phyloP scores from a whole-genome alignment of 2,888 invertebrate species.

The Erebia aethiops region DNA sequence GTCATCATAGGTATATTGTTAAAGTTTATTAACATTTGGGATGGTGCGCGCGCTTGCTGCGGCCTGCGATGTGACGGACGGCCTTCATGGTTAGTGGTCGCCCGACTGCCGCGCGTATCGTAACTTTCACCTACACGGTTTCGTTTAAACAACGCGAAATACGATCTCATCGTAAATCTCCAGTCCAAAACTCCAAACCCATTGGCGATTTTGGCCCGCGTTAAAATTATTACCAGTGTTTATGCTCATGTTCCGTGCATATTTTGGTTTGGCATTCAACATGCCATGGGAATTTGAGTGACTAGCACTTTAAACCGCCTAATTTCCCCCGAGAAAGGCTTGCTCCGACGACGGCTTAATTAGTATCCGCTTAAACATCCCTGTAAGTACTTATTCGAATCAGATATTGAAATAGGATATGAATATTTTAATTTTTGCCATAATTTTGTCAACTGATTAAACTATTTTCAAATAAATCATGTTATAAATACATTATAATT shows the following conservation, averaged over 20 bases:
- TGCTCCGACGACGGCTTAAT: slow-evolving; percentile 22
- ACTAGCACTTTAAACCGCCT: slow-evolving; percentile 23
- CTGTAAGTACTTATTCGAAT: slow-evolving; percentile 30
- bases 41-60: slow-evolving; percentile 44
- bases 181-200: neutral
- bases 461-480: neutral
- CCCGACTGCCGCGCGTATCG: slow-evolving; percentile 57
- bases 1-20: neutral
- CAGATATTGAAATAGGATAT: neutral
- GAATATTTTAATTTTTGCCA: neutral
- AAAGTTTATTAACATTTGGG: slow-evolving; percentile 30
- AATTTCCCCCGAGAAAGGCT: slow-evolving; percentile 28
- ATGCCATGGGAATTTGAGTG: slow-evolving; percentile 4
- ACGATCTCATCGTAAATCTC: slow-evolving; percentile 17
- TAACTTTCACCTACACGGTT: slow-evolving; percentile 66
- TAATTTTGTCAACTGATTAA: neutral
- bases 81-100: slow-evolving; percentile 77
- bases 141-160: slow-evolving; percentile 32
- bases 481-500: slow-evolving; percentile 12
- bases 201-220: neutral
- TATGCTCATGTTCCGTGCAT: neutral
- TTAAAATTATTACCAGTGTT: neutral
- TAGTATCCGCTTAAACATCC: slow-evolving; percentile 21
- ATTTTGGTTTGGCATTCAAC: neutral
- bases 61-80: slow-evolving; percentile 45